Conservation (phyloP, 2,113 vertebrate genomes). For the Tamias sibiricus region DNA sequence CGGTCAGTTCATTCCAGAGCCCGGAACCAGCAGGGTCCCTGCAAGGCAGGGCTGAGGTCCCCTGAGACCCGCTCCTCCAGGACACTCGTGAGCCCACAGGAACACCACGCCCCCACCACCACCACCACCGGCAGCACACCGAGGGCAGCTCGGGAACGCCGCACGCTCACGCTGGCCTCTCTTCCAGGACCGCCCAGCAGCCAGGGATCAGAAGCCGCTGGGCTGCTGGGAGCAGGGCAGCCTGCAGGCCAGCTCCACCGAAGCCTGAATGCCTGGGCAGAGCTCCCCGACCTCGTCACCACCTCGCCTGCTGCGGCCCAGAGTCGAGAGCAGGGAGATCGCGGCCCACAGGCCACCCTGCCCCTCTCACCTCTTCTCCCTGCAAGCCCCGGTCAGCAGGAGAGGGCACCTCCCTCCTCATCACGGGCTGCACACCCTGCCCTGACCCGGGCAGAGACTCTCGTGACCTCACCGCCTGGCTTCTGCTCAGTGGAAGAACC, state of each 20-base stretch:
- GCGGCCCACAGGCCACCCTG: fast-evolving
- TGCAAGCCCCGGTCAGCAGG: neutral
- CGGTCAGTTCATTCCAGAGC: neutral
- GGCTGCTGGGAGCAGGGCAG: neutral
- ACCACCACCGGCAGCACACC: no score
- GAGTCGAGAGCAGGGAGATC: neutral
- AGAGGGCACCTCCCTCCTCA: neutral
- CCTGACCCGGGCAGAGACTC: neutral
- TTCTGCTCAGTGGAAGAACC: neutral
- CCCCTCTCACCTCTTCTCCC: neutral
- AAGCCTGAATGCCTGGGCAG: neutral
- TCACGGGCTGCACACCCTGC: neutral
- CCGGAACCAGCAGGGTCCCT: neutral
- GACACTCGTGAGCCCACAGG: fast-evolving
- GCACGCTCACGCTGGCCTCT: no score
- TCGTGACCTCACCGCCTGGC: no score
- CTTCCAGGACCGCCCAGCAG: no score
- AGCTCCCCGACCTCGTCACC: neutral
- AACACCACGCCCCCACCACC: fast-evolving
- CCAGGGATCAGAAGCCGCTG: neutral
- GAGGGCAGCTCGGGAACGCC: neutral
- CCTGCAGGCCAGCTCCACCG: neutral
- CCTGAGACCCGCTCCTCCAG: no score
- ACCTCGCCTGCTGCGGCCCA: neutral
- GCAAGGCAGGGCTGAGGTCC: neutral